Conservation (phyloP, 2,113 vertebrate genomes). For the Poicephalus gulielmi region DNA sequence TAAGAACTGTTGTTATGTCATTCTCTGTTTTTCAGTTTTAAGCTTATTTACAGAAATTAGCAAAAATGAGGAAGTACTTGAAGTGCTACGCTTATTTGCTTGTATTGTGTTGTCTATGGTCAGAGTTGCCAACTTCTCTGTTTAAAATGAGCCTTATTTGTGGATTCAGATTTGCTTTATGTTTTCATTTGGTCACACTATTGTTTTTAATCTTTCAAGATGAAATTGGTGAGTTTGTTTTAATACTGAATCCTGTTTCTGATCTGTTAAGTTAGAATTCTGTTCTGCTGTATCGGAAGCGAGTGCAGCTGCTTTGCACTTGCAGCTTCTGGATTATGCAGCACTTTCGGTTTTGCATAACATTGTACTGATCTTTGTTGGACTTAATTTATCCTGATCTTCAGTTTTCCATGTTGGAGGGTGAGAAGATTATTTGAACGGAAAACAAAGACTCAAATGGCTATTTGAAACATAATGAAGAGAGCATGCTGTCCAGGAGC, state of each 20-base stretch:
- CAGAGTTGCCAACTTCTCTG: not conserved
- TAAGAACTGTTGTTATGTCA: not conserved
- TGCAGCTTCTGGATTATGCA: not conserved
- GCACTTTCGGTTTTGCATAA: not conserved
- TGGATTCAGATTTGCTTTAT: not conserved
- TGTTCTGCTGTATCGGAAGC: not conserved
- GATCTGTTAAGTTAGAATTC: not conserved
- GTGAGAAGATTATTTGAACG: not conserved
- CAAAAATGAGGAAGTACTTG: not conserved
- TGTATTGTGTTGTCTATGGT: not conserved
- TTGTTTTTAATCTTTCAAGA: not conserved
- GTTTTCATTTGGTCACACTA: not conserved
- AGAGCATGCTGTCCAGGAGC: not conserved
- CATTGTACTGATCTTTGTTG: rapidly evolving
- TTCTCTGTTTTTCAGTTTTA: not conserved
- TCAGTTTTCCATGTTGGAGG: not conserved
- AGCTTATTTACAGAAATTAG: not conserved
- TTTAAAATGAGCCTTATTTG: not conserved
- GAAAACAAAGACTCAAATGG: not conserved
- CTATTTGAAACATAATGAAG: not conserved
- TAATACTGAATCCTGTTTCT: not conserved
- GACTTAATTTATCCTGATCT: not conserved
- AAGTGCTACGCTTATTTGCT: not conserved
- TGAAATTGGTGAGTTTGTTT: not conserved
- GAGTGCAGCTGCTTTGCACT: rapidly evolving